These are phyloP conservation scores for Cinclus cinclus DNA, from an alignment of 2,113 vertebrate genomes.

Conservation along the genomic window DNA sequence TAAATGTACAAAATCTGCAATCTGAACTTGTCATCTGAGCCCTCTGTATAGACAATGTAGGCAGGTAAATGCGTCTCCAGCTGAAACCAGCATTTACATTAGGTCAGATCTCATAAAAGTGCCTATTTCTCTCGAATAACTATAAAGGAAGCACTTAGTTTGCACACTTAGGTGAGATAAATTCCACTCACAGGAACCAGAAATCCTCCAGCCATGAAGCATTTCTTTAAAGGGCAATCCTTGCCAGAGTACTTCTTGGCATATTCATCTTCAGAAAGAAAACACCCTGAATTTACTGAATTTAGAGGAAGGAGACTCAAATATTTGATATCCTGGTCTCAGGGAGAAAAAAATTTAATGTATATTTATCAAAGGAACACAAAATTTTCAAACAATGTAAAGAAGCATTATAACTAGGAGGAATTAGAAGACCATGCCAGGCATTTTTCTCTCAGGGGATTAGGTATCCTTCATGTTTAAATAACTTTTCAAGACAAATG, in stretches of 20 bases:
- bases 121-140: not conserved
- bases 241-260: not conserved
- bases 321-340: not conserved
- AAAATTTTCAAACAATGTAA: not conserved
- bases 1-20: not conserved
- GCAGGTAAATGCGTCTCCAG: not conserved
- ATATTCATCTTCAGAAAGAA: not conserved
- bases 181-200: not conserved
- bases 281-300: not conserved
- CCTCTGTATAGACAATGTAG: not conserved
- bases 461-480: not conserved
- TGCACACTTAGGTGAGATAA: not conserved
- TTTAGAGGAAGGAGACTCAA: not conserved
- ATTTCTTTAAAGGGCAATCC: not conserved
- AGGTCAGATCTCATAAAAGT: not conserved
- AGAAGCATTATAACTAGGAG: not conserved
- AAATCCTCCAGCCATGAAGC: not conserved
- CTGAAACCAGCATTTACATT: not conserved
- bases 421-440: not conserved
- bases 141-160: not conserved
- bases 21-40: not conserved
- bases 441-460: not conserved
- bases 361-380: not conserved
- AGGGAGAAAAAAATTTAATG: rapidly evolving
- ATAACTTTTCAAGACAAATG: not conserved